Base-by-base conservation (phyloP, 2,797 vertebrate species). In the Sebastiscus tertius region DNA sequence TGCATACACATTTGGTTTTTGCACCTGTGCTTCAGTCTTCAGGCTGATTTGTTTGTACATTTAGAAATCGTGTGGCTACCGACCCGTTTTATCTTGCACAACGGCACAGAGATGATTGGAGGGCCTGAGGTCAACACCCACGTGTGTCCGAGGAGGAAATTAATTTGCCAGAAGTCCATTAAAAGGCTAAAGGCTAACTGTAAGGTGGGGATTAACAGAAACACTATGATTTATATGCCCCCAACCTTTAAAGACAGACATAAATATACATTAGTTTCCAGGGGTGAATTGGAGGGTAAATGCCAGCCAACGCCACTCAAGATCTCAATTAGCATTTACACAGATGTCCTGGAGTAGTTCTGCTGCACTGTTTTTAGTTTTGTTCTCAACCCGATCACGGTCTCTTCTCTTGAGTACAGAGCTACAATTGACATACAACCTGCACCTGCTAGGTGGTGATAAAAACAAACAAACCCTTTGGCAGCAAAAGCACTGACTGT, bases 141-240 rank as follows among this genome's bases (percentile, higher is more conserved):
- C 4, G 49, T 29, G 74, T 65, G 75, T 86, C 60, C 26, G 20
- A 67, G 52, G 58, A 60, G 52, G n/a, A 73, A 77, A 76, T 81
- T 72, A 61, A 90, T 90, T 89, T 75, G 60, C 67, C 4, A 60
- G 70, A 86, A 77, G 82, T 87, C 81, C 64, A 86, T 88, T 90
- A 67, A 86, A 84, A 84, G 75, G 83, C 65, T 77, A 82, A 89
- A 88, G 58, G 68, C 24, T 69, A 86, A 72, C n/a, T 67, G 61
- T 42, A 58, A 86, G 62, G 67, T 80, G 74, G 71, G 65, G 80
- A 88, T 90, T 42, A 86, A 58, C 49, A 74, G 70, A 83, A 87
- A 83, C 2, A 9, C 26, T 29, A 29, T 75, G 54, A 81, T 82
- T 80, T 82, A 78, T 64, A 39, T 49, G 58, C 69, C 2, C 60